Evolutionary conservation across 2,888 invertebrate species (phyloP), one percentile per base, ranked within the genome.

Genomic region (Sturmia bella): DNA sequence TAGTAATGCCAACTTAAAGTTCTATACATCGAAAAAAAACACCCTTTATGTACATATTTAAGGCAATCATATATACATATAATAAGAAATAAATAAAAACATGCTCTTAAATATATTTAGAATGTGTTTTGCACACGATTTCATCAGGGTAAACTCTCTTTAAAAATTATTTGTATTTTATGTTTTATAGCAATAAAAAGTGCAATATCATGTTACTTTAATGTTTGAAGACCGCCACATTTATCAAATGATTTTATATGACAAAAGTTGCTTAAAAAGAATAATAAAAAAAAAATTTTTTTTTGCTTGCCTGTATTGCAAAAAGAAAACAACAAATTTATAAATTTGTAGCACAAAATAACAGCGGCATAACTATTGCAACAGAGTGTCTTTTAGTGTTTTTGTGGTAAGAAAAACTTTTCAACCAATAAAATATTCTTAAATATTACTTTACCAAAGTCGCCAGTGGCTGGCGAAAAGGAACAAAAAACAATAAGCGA

Each of bases 351-450:
- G 17, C 5, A 11, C 32, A 11, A 24, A n/a, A 17, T 37, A 24
- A 7, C 32, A 32, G 32, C 32, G 45, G 15, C 19, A 64, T 37
- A 63, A 63, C 45, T 50, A 43, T 78, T 78, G 78, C 63, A 72
- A 78, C 77, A 78, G 78, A 72, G 70, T 64, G 70, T 78, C 57
- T 77, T 77, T 77, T 70, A 70, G 77, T 70, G 77, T 70, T 78
- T 56, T 64, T 72, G 70, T 64, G 70, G 72, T 50, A 72, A 64
- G 57, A 64, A 37, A 64, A 78, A 56, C 50, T 72, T 63, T 72
- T 32, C 17, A 59, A 63, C 70, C 75, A 80, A 76, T 72, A 80
- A 80, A 76, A 75, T 54, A 56, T 64, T 75, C 75, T 70, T 50
- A 64, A 70, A 64, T 75, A 69, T 74, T 75, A 76, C 75, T 80